phyloP scores from a whole-genome alignment of 2,113 vertebrate genomes.

The Himantopus leucocephalus region DNA sequence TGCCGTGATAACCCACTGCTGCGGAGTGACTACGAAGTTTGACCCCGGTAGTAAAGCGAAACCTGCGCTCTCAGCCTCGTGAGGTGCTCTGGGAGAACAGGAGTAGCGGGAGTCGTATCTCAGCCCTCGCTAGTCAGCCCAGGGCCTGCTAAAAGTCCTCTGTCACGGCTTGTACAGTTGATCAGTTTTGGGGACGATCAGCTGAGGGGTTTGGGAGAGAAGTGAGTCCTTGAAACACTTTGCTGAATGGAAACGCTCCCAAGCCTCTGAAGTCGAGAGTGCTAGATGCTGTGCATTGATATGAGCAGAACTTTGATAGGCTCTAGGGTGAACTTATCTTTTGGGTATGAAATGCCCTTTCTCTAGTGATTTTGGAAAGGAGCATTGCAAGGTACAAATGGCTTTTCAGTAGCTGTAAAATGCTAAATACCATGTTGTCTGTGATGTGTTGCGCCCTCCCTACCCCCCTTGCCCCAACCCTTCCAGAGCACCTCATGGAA shows the following conservation, averaged over 20 bases:
- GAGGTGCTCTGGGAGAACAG: not conserved
- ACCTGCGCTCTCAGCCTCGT: not conserved
- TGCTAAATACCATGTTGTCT: rapidly evolving
- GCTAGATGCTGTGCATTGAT: rapidly evolving
- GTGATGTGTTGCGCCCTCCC: rapidly evolving
- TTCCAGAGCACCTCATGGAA: not conserved
- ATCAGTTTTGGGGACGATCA: not conserved
- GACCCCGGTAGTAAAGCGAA: not conserved
- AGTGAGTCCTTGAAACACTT: not conserved
- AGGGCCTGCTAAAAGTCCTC: not conserved
- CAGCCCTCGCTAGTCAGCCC: not conserved
- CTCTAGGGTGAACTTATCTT: not conserved
- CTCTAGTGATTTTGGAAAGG: not conserved
- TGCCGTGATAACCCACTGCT: not conserved
- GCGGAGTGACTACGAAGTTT: not conserved
- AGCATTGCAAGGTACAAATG: rapidly evolving
- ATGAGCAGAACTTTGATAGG: not conserved
- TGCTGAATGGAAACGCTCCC: rapidly evolving
- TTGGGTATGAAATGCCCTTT: rapidly evolving
- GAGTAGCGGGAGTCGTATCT: not conserved
- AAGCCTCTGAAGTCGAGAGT: rapidly evolving
- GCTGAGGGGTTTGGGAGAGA: not conserved
- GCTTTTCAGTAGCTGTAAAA: not conserved
- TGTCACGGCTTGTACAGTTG: not conserved
- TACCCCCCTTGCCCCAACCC: rapidly evolving